Conservation (phyloP, 2,113 vertebrate genomes). For the Chamaetylas fuelleborni region DNA sequence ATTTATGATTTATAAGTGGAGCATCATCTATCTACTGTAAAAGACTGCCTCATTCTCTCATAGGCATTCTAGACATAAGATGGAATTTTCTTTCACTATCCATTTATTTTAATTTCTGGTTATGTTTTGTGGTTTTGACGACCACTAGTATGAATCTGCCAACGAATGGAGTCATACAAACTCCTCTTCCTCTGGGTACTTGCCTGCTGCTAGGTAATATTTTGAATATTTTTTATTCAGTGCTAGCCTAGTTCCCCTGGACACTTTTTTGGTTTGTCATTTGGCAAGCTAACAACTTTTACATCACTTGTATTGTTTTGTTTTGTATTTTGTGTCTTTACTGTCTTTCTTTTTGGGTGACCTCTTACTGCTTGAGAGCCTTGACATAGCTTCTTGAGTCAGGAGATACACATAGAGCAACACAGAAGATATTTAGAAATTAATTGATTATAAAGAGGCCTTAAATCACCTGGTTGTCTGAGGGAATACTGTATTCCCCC, state of each 20-base stretch:
- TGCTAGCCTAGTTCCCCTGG: not conserved
- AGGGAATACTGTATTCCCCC: not conserved
- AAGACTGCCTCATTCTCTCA: not conserved
- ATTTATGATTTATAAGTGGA: not conserved
- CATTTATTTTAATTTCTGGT: not conserved
- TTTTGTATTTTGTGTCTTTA: not conserved
- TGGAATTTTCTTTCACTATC: not conserved
- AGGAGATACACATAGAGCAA: not conserved
- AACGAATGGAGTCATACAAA: not conserved
- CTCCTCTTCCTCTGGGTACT: not conserved
- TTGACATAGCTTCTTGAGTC: not conserved
- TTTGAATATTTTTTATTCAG: not conserved
- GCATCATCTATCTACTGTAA: not conserved
- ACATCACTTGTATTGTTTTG: not conserved
- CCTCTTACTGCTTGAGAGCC: not conserved
- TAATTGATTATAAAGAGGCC: conserved; percentile 26
- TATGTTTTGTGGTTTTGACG: not conserved
- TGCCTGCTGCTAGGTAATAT: not conserved
- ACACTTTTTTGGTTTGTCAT: not conserved
- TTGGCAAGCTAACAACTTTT: not conserved
- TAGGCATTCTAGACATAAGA: not conserved
- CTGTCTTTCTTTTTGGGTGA: not conserved
- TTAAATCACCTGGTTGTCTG: not conserved
- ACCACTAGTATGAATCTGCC: not conserved
- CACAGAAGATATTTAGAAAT: not conserved